Evolutionary conservation across 2,888 invertebrate species (phyloP).

Genomic region (Dolomedes plantarius): DNA sequence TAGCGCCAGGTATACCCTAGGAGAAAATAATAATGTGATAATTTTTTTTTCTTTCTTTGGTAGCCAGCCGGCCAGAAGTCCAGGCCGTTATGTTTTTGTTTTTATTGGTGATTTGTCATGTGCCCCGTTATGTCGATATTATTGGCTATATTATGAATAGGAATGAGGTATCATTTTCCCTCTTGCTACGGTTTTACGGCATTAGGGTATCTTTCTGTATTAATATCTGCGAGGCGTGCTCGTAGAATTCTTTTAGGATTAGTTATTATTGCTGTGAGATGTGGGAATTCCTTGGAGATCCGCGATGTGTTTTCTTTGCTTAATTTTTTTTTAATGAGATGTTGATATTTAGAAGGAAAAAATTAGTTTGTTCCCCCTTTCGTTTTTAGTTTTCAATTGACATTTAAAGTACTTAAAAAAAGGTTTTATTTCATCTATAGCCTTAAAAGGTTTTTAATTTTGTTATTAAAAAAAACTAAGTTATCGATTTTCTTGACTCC

Average conservation of each 20-base stretch:
- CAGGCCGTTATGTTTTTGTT: constrained; percentile 24
- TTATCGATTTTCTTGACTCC: too few relatives aligned
- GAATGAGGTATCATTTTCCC: not conserved
- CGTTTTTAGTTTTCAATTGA: too few relatives aligned
- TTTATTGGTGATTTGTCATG: constrained; percentile 37
- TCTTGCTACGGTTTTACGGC: not conserved
- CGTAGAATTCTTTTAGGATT: not conserved
- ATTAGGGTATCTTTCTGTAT: not conserved
- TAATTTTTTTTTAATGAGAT: too few relatives aligned
- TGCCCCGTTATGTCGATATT: constrained; percentile 12
- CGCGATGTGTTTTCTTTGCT: too few relatives aligned
- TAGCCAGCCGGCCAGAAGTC: constrained; percentile 1
- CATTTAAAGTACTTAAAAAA: too few relatives aligned
- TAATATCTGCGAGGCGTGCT: not conserved
- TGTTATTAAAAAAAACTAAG: too few relatives aligned
- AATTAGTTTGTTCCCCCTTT: too few relatives aligned
- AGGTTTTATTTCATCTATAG: too few relatives aligned
- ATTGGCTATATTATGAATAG: not conserved
- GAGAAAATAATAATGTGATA: constrained; percentile 52
- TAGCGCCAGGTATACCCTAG: constrained; percentile 32
- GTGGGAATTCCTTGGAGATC: too few relatives aligned
- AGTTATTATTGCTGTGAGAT: too few relatives aligned
- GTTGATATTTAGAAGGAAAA: too few relatives aligned
- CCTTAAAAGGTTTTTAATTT: too few relatives aligned
- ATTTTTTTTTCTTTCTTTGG: constrained; percentile 15